Evolutionary conservation across 2,113 vertebrate species (phyloP).

Genomic region (Ictidomys tridecemlineatus): DNA sequence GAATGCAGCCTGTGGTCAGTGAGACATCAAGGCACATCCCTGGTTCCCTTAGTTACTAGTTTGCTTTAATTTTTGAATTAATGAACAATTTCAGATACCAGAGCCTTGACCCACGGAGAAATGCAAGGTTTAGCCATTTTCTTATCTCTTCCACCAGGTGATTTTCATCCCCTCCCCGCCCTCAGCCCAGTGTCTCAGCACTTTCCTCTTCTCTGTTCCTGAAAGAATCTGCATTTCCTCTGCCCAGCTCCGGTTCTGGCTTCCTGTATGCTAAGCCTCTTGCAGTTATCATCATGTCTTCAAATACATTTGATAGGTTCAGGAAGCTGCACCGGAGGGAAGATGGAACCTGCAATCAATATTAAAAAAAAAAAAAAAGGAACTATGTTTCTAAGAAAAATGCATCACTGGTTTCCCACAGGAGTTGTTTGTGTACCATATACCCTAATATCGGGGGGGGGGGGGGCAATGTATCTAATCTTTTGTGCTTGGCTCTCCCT

Average conservation of each 20-base stretch:
- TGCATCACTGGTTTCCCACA: constrained; percentile 68
- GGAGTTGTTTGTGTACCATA: constrained; percentile 72
- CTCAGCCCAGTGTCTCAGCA: not conserved
- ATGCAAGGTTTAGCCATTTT: not conserved
- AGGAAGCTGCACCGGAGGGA: constrained; percentile 80
- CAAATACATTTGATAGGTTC: constrained; percentile 76
- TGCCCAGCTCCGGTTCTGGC: constrained; percentile 62
- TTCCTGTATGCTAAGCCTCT: constrained; percentile 72
- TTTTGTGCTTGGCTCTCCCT: constrained; percentile 42
- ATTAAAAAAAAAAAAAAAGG: constrained; percentile 62
- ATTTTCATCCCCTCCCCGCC: not conserved
- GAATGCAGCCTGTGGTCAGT: not conserved
- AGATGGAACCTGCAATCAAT: constrained; percentile 83
- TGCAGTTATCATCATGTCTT: constrained; percentile 74
- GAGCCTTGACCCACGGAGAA: not conserved
- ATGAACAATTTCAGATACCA: not conserved
- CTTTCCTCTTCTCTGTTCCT: constrained; percentile 1
- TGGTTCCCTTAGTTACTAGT: not conserved
- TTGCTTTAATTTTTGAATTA: not conserved
- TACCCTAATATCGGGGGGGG: constrained; percentile 72
- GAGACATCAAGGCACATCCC: not conserved
- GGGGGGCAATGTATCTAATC: constrained; percentile 64
- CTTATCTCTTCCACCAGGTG: not conserved
- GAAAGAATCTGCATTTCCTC: constrained; percentile 62
- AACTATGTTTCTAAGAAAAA: constrained; percentile 80